These are phyloP conservation scores for Morelia viridis DNA, from an alignment of 2,797 vertebrate genomes.

Conservation along the genomic window DNA sequence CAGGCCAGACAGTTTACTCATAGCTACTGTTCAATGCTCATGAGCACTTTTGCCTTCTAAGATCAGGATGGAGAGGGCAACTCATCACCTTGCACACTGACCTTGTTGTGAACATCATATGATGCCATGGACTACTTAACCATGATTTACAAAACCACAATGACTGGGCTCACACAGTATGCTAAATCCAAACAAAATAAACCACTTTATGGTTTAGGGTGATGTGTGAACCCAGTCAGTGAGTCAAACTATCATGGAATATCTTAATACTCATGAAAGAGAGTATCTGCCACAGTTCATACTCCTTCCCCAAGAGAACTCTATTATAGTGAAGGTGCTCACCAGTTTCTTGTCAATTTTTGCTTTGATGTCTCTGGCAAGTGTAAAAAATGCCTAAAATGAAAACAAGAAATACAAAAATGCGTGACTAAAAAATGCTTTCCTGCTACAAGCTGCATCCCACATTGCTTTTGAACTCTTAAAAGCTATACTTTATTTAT, in stretches of 20 bases:
- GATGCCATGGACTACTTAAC: background rate
- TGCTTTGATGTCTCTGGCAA: conserved; percentile 97
- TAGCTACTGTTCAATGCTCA: background rate
- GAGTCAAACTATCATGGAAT: background rate
- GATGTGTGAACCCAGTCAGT: background rate
- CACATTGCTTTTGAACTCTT: background rate
- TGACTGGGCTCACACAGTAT: background rate
- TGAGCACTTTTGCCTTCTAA: background rate
- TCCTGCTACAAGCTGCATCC: background rate
- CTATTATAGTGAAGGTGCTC: conserved; percentile 58
- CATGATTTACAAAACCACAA: background rate
- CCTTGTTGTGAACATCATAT: background rate
- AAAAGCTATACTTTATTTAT: background rate
- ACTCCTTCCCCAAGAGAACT: background rate
- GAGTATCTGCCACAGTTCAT: background rate
- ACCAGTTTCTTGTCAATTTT: conserved; percentile 99
- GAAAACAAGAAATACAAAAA: background rate
- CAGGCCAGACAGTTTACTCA: background rate
- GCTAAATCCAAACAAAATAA: background rate
- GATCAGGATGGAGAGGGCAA: background rate
- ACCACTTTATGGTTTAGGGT: too few species aligned
- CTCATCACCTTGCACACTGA: background rate
- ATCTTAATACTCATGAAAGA: background rate
- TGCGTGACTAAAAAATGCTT: background rate
- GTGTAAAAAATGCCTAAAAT: conserved; percentile 90